Base-by-base conservation (phyloP, 2,888 invertebrate genomes). In the Apotomis capreana region DNA sequence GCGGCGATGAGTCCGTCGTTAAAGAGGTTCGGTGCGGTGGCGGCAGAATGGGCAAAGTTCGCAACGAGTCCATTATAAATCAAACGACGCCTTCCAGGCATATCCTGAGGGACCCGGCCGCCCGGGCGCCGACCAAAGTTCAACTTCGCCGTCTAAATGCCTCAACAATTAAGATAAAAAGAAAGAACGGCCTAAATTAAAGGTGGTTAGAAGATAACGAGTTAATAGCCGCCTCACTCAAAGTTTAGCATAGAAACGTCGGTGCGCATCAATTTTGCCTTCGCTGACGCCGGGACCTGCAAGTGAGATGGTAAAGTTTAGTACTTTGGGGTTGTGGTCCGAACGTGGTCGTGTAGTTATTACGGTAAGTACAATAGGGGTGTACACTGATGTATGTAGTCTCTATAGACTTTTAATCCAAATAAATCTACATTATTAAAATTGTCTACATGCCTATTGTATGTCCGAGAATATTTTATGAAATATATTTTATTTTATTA, bases 81-180 rank as follows among this genome's bases (percentile, higher is more conserved):
- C 93, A 92, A 92, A 92, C 89, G 92, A 92, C 89, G 92, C 92
- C 92, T 91, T 84, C 87, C 83, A 89, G 92, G 89, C 92, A 91
- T 91, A 87, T 92, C 93, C 89, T 90, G 89, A 91, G 92, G 92
- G 92, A 91, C 89, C 88, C 83, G 83, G 83, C 84, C 89, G 86
- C 89, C 90, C 65, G 70, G 65, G 65, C 60, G 65, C 60, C 90
- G 88, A 84, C 86, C 84, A 83, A 90, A 91, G 87, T 90, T 90
- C 88, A 90, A 90, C 91, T 91, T 92, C 86, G 87, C 89, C 90
- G 88, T 89, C 87, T 90, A 90, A 92, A 92, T 91, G 89, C 87
- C 91, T 89, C 89, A 90, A 92, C 91, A 92, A 92, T 93, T 93
- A 93, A 92, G 92, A 93, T 93, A 92, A 93, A 93, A 92, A 92